Conservation (phyloP, 2,113 vertebrate species). For the Procavia capensis region DNA sequence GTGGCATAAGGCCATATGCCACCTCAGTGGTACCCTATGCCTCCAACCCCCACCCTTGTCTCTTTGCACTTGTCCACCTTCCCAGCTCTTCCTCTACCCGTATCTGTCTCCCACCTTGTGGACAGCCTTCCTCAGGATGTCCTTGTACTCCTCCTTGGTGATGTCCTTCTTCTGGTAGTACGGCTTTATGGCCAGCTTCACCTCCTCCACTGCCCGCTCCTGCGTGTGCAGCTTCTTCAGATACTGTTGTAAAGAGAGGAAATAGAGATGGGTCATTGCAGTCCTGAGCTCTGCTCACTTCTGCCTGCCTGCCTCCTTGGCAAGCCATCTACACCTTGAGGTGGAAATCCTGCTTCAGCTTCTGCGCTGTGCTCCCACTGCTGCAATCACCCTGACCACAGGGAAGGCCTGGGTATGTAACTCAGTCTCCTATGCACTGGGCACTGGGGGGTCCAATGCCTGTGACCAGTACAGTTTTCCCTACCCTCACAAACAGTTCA, state of each 20-base stretch:
- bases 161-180: constrained; percentile 98
- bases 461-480: not conserved
- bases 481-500: not conserved
- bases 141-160: constrained; percentile 97
- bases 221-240: constrained; percentile 97
- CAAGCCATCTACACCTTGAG: fast-evolving
- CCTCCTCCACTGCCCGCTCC: constrained; percentile 96
- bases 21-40: too few species aligned
- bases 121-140: constrained; percentile 96
- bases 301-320: fast-evolving
- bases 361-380: not conserved
- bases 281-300: not conserved
- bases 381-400: not conserved
- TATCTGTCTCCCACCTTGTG: constrained; percentile 89
- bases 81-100: fast-evolving
- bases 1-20: not conserved
- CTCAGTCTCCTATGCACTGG: not conserved
- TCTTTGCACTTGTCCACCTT: fast-evolving
- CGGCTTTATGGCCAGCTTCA: constrained; percentile 96
- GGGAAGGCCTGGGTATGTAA: not conserved
- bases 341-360: not conserved
- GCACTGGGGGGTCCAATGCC: not conserved
- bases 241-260: constrained; percentile 84
- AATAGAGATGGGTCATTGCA: not conserved
- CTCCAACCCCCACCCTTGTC: fast-evolving